These are phyloP conservation scores for Oreotrochilus melanogaster DNA, from an alignment of 2,113 vertebrate species.

Conservation along the genomic window DNA sequence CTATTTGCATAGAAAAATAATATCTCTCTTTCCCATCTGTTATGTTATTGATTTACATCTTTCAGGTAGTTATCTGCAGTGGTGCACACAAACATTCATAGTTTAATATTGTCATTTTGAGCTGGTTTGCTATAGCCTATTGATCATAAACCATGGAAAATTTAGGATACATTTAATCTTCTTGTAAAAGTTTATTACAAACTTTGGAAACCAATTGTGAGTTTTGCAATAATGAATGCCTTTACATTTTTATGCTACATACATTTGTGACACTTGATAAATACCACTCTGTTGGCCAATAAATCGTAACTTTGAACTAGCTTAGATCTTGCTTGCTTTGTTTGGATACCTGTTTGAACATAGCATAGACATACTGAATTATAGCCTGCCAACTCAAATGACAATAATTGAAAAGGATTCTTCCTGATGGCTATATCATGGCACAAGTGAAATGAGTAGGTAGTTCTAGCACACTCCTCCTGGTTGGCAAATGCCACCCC, in stretches of 20 bases:
- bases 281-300: neutral
- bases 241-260: neutral
- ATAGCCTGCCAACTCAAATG: neutral
- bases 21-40: conserved; percentile 56
- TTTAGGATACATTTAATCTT: neutral
- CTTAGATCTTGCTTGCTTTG: conserved; percentile 30
- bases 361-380: neutral
- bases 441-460: neutral
- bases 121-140: conserved; percentile 41
- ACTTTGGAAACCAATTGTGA: neutral
- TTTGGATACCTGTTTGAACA: neutral
- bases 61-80: conserved; percentile 60
- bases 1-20: conserved; percentile 65
- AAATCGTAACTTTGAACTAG: conserved; percentile 13
- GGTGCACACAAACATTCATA: conserved; percentile 43
- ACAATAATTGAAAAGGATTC: neutral
- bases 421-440: neutral
- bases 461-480: neutral
- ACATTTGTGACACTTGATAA: conserved; percentile 21
- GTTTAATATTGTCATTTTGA: conserved; percentile 50
- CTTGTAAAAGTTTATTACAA: conserved; percentile 37
- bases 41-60: conserved; percentile 61
- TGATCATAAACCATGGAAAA: conserved; percentile 49
- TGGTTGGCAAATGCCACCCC: neutral
- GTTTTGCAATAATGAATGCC: neutral